Evolutionary conservation across 2,113 vertebrate species (phyloP), one percentile per base, ranked within the genome.

Genomic region (Megaceryle maxima): DNA sequence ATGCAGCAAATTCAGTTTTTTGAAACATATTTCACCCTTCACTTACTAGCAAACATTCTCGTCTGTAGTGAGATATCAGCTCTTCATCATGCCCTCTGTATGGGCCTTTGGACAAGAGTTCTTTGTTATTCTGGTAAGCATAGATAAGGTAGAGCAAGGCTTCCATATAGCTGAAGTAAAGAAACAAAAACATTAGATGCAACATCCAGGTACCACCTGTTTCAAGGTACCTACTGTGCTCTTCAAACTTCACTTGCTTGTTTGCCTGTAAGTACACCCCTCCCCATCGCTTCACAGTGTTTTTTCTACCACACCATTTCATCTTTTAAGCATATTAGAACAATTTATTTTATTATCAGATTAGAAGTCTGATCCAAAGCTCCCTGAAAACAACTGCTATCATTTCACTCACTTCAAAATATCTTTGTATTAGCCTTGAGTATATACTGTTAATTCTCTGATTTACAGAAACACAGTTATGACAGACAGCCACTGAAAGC

Each of bases 31-130:
- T 64, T 84, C 33, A 86, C 48, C 28, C 63, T 90, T 79, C 74
- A 98, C 99, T 99, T 98, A 99, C 99, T 96, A 99, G 98, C 96
- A 99, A 98, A 97, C 99, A 99, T 96, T 99, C 98, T 91, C 99
- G 98, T 87, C 99, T 98, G 97, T 99, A 99, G 98, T 99, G 98
- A 53, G 98, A 98, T 21, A 99, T 98, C 57, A 99, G 92, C 87
- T 99, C 98, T 81, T 99, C 98, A 20, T 99, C 98, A 6, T 99
- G 99, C 31, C 99, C 99, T 97, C 99, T 98, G 97, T 99, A 99
- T 0, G 96, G 98, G 56, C 99, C 99, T 97, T 99, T 99, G 24
- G 98, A 98, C 95, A 99, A 91, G 59, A 99, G 99, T 96, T 99
- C 99, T 97, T 99, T 99, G 97, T 99, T 99, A 97, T 98, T 99